Base-by-base conservation (phyloP, 2,888 invertebrate genomes). In the Euclidia mi region DNA sequence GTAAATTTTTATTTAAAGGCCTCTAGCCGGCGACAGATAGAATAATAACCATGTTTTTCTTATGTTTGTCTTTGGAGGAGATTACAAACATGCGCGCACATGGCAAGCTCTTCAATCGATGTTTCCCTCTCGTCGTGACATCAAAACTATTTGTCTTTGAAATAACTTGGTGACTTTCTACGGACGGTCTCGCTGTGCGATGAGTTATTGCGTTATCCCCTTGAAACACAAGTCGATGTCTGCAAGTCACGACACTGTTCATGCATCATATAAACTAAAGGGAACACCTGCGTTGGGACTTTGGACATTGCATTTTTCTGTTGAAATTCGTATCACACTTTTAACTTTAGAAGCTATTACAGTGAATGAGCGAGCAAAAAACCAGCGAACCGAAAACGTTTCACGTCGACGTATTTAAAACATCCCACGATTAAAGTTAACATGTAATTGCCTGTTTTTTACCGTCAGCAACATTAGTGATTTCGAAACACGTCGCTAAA, bases 91-190 rank as follows among this genome's bases (percentile, higher is more conserved):
- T 66, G 79, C 76, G 84, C 82, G 85, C 88, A 87, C 83, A 85
- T 84, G 85, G 86, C 67, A 67, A 72, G 62, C 85, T 79, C 88
- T 90, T 85, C 88, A 89, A 87, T 88, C 86, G 85, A 88, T 85
- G 80, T 84, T 79, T 72, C 81, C 77, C 84, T 80, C 84, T 83
- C 78, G 68, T 78, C 73, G 84, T 84, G 87, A 89, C 88, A 88
- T 89, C 84, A 85, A 81, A 89, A 88, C 88, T 93, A 89, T 94
- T 92, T 92, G 92, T 91, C 87, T 92, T 91, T 75, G 78, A 85
- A 91, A 91, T 91, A 89, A 85, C 90, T 90, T 83, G 81, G 84
- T 81, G 87, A 86, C 87, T 89, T 88, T 90, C 87, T 88, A 86
- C 65, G 56, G 79, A 79, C 65, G 56, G 48, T 79, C 65, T 77